Percentiles rank a stretch among this genome's conserved stretches.
phyloP scores from a whole-genome alignment of 2,797 vertebrate genomes.

The Ptychobarbus kaznakovi region DNA sequence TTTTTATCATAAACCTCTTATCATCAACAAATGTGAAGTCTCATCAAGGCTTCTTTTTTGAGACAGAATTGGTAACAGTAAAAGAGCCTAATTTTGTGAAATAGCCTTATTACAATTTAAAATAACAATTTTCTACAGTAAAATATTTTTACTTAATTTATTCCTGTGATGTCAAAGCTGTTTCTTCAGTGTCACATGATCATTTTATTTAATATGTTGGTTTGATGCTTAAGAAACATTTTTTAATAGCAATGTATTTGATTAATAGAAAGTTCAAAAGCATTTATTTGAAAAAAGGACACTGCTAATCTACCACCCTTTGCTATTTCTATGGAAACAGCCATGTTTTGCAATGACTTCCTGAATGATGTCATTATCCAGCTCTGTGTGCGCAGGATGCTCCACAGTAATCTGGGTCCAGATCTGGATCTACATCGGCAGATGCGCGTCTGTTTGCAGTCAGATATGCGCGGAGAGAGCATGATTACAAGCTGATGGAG shows the following conservation, averaged over 20 bases:
- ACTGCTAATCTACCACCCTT: neutral
- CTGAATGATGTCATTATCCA: constrained; percentile 75
- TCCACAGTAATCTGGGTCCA: constrained; percentile 51
- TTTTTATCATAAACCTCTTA: too few species aligned
- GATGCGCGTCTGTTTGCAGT: constrained; percentile 8
- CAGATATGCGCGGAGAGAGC: constrained; percentile 40
- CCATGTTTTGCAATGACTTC: constrained; percentile 66
- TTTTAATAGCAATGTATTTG: neutral
- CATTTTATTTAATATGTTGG: neutral
- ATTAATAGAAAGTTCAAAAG: neutral
- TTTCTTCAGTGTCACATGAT: neutral
- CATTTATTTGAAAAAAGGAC: neutral
- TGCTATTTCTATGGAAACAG: constrained; percentile 55
- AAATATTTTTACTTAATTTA: neutral
- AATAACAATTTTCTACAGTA: neutral
- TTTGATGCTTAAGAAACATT: neutral
- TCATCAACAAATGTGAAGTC: too few species aligned
- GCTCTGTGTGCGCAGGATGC: constrained; percentile 72
- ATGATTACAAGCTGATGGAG: constrained; percentile 61
- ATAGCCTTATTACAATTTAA: neutral
- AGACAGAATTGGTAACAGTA: neutral
- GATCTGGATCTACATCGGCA: constrained; percentile 63
- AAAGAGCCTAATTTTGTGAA: neutral
- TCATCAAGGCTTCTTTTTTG: neutral
- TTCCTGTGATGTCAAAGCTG: neutral